These are phyloP conservation scores for Tachysurus fulvidraco DNA, from an alignment of 2,113 vertebrate species.

Conservation along the genomic window DNA sequence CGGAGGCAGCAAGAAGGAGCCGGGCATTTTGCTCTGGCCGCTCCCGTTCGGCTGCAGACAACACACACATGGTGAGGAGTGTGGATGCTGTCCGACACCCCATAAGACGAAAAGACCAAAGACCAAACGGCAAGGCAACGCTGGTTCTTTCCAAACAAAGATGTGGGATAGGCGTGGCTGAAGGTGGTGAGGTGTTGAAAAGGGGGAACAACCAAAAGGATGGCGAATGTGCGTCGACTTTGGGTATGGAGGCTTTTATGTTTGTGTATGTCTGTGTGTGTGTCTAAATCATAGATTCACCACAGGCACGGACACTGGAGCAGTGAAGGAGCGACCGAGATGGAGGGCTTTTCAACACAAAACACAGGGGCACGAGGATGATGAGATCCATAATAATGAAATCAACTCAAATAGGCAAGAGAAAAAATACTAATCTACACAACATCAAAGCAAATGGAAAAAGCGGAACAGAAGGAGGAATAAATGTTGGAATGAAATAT, in stretches of 20 bases:
- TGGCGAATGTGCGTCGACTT: constrained; percentile 69
- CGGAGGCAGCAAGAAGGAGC: constrained; percentile 95
- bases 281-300: constrained; percentile 66
- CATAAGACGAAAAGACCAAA: constrained; percentile 56
- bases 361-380: constrained; percentile 39
- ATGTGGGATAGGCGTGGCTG: constrained; percentile 55
- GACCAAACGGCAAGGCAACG: constrained; percentile 52
- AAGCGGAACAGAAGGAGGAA: constrained; percentile 44
- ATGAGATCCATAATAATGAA: constrained; percentile 52
- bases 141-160: constrained; percentile 64
- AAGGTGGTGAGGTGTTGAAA: constrained; percentile 56
- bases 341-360: constrained; percentile 55
- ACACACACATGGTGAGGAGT: constrained; percentile 92
- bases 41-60: constrained; percentile 96
- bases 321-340: constrained; percentile 56
- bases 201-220: constrained; percentile 69
- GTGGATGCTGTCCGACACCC: constrained; percentile 76
- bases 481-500: constrained; percentile 24
- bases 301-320: constrained; percentile 66
- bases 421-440: constrained; percentile 9
- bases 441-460: constrained; percentile 34
- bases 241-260: constrained; percentile 69
- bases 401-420: constrained; percentile 29
- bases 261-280: constrained; percentile 41
- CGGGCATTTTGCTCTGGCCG: constrained; percentile 95